Percentiles rank a stretch among this genome's conserved stretches.
Conservation (phyloP, 2,888 invertebrate species). For the Cistogaster globosa region DNA sequence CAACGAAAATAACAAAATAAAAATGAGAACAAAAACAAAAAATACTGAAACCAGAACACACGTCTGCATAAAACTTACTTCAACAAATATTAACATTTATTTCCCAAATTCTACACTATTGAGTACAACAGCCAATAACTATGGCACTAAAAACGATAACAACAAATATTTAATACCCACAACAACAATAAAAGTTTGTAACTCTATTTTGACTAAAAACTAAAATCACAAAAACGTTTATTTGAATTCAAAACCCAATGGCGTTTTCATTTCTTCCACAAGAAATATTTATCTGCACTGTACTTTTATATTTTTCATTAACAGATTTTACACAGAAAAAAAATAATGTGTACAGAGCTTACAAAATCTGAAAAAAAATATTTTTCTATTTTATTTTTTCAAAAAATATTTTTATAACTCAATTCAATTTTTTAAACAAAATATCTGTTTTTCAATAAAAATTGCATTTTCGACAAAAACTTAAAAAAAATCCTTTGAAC, state of each 20-base stretch:
- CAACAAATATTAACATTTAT: constrained; percentile 53
- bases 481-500: too few species aligned
- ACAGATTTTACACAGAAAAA: constrained; percentile 17
- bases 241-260: constrained; percentile 47
- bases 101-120: constrained; percentile 48
- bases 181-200: constrained; percentile 52
- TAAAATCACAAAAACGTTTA: constrained; percentile 56
- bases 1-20: too few species aligned
- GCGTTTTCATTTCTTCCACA: constrained; percentile 37
- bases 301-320: background rate
- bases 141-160: constrained; percentile 7
- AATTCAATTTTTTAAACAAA: too few species aligned
- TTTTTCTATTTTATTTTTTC: too few species aligned
- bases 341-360: background rate
- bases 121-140: constrained; percentile 2
- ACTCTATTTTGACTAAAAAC: constrained; percentile 39
- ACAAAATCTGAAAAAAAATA: too few species aligned
- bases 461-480: too few species aligned
- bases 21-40: background rate
- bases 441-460: too few species aligned
- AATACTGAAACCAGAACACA: background rate
- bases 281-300: constrained; percentile 37
- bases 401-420: too few species aligned
- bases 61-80: constrained; percentile 36
- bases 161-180: constrained; percentile 51